Base-by-base conservation (phyloP, 2,888 invertebrate genomes). In the Coronaproctus castanopsis region DNA sequence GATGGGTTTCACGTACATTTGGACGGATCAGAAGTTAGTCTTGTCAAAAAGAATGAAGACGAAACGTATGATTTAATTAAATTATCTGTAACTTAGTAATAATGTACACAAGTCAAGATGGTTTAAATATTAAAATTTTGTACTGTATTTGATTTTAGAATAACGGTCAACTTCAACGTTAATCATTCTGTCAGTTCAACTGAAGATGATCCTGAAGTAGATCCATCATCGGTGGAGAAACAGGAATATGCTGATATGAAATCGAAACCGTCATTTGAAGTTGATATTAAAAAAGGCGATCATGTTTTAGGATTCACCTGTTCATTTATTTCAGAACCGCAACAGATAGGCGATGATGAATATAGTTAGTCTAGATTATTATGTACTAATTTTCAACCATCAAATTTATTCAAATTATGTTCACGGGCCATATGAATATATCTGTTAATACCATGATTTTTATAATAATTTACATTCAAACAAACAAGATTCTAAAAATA, bases 121-220 rank as follows among this genome's bases (percentile, higher is more conserved):
- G n/a, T n/a, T n/a, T n/a, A n/a, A n/a, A n/a, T n/a, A n/a, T n/a
- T n/a, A n/a, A n/a, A n/a, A n/a, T n/a, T n/a, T n/a, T n/a, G n/a
- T n/a, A 36, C 18, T 55, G 10, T 61, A 24, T 61, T 52, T 20
- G 24, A 61, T 24, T 10, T 55, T 68, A 87, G 86, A 63, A 78
- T 91, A 63, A 78, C 77, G 57, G 79, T 96, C 53, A 82, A 79
- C 59, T 87, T 95, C 71, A 95, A 93, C 70, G 86, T 97, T 0
- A 97, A 96, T 72, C 91, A 95, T 72, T 87, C 92, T 0, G 93
- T 96, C 0, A 91, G 93, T 70, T 22, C 54, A 1, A 78, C 87
- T 1, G 88, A 88, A 57, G 69, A 78, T 2, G 84, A 83, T 55
- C 78, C 83, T 1, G 82, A 82, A 61, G 64, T 79, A 1, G 79